phyloP scores from a whole-genome alignment of 2,797 vertebrate genomes.

The Lutra lutra region DNA sequence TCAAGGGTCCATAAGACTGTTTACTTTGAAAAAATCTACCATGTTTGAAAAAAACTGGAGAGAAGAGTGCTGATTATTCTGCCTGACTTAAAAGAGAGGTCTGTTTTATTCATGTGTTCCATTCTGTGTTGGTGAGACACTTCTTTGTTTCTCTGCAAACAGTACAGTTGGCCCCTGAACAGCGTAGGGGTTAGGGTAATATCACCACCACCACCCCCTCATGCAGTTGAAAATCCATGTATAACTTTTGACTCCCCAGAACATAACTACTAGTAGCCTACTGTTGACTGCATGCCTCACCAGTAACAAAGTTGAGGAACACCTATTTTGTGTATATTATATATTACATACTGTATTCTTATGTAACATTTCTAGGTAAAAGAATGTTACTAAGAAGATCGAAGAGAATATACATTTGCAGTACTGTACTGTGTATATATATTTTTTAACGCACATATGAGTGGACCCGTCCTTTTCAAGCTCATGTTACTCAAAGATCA shows the following conservation, averaged over 20 bases:
- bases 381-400: background rate
- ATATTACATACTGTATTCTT: background rate
- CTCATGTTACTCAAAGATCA: background rate
- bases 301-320: background rate
- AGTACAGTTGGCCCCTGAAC: background rate
- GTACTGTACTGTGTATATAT: background rate
- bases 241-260: background rate
- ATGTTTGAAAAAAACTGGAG: background rate
- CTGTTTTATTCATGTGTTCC: background rate
- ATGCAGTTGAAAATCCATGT: background rate
- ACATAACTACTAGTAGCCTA: background rate
- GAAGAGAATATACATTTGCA: background rate
- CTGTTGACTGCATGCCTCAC: background rate
- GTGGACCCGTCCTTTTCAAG: background rate
- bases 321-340: background rate
- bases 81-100: background rate
- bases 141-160: background rate
- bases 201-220: background rate
- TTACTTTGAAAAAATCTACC: background rate
- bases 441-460: background rate
- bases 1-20: background rate
- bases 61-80: background rate
- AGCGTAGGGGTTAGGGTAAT: background rate
- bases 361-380: background rate
- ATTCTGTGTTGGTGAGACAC: background rate